Evolutionary conservation across 2,113 vertebrate species (phyloP).

Genomic region (Sarotherodon lohbergeri): DNA sequence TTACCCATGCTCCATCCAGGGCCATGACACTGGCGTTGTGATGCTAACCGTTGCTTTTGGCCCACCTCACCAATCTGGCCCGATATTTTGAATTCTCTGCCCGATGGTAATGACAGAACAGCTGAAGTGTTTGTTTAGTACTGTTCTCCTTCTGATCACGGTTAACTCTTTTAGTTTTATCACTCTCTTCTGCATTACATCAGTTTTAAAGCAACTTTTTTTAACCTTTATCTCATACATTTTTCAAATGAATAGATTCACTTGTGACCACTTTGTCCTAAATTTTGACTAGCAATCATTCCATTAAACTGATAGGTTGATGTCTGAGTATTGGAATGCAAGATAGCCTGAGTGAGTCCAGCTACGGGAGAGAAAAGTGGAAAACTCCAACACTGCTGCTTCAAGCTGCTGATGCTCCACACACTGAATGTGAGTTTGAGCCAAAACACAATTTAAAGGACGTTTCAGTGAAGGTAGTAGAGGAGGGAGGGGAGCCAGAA

Average conservation of each 20-base stretch:
- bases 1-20: background rate
- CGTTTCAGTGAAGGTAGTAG: too few relatives aligned
- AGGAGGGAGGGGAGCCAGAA: too few relatives aligned
- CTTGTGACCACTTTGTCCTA: fast-evolving
- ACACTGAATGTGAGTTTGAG: background rate
- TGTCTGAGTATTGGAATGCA: background rate
- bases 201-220: background rate
- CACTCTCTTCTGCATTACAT: background rate
- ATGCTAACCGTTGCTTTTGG: background rate
- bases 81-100: background rate
- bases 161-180: background rate
- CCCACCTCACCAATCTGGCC: background rate
- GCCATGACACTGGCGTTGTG: background rate
- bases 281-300: background rate
- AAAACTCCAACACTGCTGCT: background rate
- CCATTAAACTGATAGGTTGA: background rate
- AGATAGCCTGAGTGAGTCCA: background rate
- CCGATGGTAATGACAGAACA: background rate
- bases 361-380: background rate
- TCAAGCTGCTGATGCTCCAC: background rate
- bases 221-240: background rate
- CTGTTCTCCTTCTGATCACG: background rate
- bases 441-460: too few relatives aligned
- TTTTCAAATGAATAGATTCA: background rate
- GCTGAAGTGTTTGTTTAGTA: background rate